phyloP scores from a whole-genome alignment of 53 echinoderm and acorn worm genomes.

The Hippasteria phrygiana region DNA sequence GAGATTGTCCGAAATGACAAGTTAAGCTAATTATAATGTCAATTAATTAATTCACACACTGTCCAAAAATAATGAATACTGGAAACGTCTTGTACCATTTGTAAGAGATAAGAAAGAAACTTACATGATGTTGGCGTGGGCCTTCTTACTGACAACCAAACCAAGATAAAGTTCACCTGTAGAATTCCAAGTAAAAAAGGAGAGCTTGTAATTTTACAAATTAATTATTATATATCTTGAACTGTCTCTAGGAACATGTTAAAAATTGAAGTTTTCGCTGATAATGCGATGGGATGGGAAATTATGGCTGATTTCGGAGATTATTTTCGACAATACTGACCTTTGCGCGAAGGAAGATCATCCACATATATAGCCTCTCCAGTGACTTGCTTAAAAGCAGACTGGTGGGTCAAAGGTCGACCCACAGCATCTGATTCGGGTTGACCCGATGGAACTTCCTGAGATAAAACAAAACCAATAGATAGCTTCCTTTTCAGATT shows the following conservation, averaged over 20 bases:
- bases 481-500: too few species aligned
- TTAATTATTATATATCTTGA: too few species aligned
- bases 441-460: conserved; percentile 75
- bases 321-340: not conserved
- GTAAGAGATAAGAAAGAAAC: not conserved
- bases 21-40: too few species aligned
- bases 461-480: not conserved
- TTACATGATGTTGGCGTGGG: conserved; percentile 59
- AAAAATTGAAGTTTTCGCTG: too few species aligned
- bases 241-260: too few species aligned
- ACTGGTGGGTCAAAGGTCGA: conserved; percentile 67
- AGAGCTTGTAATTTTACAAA: too few species aligned
- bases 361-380: conserved; percentile 83
- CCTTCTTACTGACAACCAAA: conserved; percentile 36
- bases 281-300: too few species aligned
- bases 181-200: not conserved
- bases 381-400: conserved; percentile 77
- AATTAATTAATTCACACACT: too few species aligned
- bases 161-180: conserved; percentile 55
- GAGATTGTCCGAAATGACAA: too few species aligned
- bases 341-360: conserved; percentile 63
- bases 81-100: not conserved
- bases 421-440: conserved; percentile 75
- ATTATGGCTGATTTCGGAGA: too few species aligned
- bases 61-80: not conserved